Conservation (phyloP, 2,797 vertebrate genomes). For the Trachurus trachurus region DNA sequence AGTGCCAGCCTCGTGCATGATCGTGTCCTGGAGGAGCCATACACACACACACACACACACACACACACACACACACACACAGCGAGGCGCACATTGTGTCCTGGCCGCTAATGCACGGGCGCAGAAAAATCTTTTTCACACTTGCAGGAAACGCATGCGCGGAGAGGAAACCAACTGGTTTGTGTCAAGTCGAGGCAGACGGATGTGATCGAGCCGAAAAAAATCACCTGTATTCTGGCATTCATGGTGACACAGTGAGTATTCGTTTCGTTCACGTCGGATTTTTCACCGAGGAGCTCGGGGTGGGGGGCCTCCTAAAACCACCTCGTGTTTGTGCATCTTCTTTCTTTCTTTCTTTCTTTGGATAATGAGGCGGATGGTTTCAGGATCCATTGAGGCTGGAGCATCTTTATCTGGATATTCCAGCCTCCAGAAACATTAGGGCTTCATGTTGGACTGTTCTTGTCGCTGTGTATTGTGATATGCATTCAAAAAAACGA, state of each 20-base stretch:
- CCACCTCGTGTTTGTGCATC: neutral
- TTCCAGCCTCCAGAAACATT: conserved; percentile 25
- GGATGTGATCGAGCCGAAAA: conserved; percentile 76
- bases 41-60: too few species aligned
- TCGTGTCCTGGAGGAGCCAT: conserved; percentile 21
- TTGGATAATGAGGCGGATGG: conserved; percentile 14
- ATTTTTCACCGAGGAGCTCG: neutral
- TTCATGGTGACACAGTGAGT: conserved; percentile 87
- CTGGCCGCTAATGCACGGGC: conserved; percentile 37
- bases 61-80: neutral
- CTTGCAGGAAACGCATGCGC: conserved; percentile 82
- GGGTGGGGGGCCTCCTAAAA: too few species aligned
- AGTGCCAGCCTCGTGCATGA: neutral
- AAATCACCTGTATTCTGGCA: conserved; percentile 83
- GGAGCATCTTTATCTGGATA: conserved; percentile 50
- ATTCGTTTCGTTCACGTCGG: conserved; percentile 30
- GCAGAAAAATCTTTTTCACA: conserved; percentile 77
- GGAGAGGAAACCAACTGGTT: conserved; percentile 66
- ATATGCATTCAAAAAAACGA: neutral
- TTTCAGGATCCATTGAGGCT: conserved; percentile 32
- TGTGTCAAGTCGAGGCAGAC: conserved; percentile 77
- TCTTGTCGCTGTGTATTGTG: conserved; percentile 14
- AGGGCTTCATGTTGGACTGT: conserved; percentile 16
- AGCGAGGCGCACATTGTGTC: conserved; percentile 53
- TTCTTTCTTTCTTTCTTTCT: neutral